Conservation (phyloP, 2,888 invertebrate species). For the Orchesella flavescens region DNA sequence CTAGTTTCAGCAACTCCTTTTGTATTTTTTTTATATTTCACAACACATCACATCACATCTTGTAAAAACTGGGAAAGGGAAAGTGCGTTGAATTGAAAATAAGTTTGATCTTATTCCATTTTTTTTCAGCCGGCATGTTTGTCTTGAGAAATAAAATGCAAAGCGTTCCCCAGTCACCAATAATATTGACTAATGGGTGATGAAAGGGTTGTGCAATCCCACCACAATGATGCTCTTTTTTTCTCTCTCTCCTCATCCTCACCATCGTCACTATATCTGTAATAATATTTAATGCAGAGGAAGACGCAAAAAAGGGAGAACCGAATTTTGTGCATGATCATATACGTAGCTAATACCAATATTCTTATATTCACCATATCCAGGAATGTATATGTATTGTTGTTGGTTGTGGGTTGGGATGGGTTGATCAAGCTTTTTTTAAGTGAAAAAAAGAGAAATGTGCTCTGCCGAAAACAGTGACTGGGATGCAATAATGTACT, state of each 20-base stretch:
- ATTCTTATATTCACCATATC: too few relatives aligned
- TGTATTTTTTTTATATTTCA: not conserved
- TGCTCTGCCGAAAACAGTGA: constrained; percentile 47
- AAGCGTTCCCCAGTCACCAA: constrained; percentile 52
- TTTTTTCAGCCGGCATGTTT: too few relatives aligned
- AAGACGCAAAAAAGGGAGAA: too few relatives aligned
- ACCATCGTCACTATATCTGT: not conserved
- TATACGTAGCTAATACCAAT: too few relatives aligned
- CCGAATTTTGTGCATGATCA: too few relatives aligned
- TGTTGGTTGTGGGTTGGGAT: constrained; percentile 6
- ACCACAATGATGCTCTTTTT: constrained; percentile 2
- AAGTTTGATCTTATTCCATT: constrained; percentile 4
- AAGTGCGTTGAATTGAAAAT: constrained; percentile 33
- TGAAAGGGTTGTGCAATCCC: constrained; percentile 59
- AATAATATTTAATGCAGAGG: constrained; percentile 42
- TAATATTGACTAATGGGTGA: constrained; percentile 63
- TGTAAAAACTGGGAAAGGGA: not conserved
- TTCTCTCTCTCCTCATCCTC: not conserved
- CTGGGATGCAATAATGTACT: not conserved
- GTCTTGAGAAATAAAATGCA: constrained; percentile 10
- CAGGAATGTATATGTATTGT: not conserved
- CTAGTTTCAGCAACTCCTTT: not conserved
- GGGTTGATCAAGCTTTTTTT: not conserved
- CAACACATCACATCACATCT: not conserved
- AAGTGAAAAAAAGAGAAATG: constrained; percentile 48